These are phyloP conservation scores for Camelus dromedarius DNA, from an alignment of 2,113 vertebrate genomes.

Conservation along the genomic window DNA sequence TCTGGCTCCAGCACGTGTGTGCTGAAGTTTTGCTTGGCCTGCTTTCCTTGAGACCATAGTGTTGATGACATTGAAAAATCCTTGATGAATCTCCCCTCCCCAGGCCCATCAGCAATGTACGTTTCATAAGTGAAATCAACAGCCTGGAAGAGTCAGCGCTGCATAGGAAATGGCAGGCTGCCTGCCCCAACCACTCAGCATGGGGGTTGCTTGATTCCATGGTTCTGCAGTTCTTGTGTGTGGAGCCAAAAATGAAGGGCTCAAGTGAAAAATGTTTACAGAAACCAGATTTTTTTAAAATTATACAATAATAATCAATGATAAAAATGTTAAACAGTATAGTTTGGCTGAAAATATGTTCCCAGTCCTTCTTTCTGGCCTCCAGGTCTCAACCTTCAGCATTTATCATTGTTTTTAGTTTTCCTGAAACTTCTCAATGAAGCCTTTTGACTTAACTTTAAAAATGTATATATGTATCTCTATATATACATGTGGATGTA, in stretches of 20 bases:
- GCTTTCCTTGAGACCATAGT: neutral
- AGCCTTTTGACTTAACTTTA: neutral
- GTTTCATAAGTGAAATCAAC: constrained; percentile 48
- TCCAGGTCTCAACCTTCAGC: neutral
- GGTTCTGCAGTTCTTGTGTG: neutral
- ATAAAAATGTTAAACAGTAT: neutral
- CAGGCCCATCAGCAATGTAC: constrained; percentile 19
- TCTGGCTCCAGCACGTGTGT: neutral
- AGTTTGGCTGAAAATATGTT: neutral
- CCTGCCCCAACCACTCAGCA: neutral
- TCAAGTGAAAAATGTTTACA: neutral
- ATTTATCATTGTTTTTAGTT: neutral
- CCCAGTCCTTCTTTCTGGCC: neutral
- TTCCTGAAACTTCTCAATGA: neutral
- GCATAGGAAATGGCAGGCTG: neutral
- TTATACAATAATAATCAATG: neutral
- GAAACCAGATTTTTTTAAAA: neutral
- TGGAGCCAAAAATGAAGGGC: neutral
- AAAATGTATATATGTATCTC: neutral
- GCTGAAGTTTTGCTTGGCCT: neutral
- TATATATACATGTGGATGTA: neutral
- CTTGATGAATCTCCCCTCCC: constrained; percentile 5
- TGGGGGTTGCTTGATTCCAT: neutral
- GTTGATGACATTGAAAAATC: constrained; percentile 52
- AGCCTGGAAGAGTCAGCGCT: constrained; percentile 44